Conservation (phyloP, 2,797 vertebrate species). For the Macropus fuliginosus region DNA sequence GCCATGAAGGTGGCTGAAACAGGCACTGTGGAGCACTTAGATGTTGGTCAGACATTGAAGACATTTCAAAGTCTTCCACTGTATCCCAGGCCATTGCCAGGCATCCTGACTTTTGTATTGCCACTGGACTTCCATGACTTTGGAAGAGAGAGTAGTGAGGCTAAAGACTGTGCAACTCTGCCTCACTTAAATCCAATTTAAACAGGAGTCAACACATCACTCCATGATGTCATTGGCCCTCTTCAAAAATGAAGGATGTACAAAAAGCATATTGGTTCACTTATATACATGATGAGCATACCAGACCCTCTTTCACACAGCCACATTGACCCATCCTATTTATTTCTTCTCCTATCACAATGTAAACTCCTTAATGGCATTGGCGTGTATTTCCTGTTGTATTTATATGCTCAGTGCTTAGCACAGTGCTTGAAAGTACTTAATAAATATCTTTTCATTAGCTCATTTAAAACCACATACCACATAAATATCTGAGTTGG, state of each 20-base stretch:
- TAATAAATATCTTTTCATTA: background rate
- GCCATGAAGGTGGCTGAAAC: background rate
- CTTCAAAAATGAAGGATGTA: background rate
- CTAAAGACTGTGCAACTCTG: background rate
- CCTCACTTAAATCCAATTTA: background rate
- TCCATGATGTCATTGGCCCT: background rate
- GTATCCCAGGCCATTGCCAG: background rate
- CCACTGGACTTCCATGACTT: background rate
- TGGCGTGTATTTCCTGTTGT: background rate
- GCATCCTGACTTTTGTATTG: background rate
- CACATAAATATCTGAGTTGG: background rate
- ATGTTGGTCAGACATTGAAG: background rate
- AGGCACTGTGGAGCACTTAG: background rate
- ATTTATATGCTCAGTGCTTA: background rate
- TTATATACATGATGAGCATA: background rate
- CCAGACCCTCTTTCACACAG: background rate
- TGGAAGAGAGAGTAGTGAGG: background rate
- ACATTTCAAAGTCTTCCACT: background rate
- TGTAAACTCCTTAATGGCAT: background rate
- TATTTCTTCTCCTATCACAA: background rate
- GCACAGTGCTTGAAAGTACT: background rate
- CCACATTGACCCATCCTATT: slow-evolving; percentile 83
- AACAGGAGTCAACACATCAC: background rate
- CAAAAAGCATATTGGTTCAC: background rate
- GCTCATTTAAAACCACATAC: background rate